phyloP scores from a whole-genome alignment of 2,113 vertebrate species.

The Scortum barcoo region DNA sequence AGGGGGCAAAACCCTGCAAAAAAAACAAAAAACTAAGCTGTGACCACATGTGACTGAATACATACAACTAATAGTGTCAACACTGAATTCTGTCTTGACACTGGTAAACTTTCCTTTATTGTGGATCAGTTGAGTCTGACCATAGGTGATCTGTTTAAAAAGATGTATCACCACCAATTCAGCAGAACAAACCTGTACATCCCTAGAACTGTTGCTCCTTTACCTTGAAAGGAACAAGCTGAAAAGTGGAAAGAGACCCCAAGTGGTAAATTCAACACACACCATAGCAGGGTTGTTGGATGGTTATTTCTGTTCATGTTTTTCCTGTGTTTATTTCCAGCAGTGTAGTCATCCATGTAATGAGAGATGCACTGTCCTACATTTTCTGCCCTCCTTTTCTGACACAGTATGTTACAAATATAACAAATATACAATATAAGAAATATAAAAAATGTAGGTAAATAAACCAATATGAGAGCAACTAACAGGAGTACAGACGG shows the following conservation, averaged over 20 bases:
- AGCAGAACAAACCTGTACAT: background rate
- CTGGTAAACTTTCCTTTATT: background rate
- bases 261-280: background rate
- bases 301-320: background rate
- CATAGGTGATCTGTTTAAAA: background rate
- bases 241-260: background rate
- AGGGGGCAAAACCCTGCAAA: too few species aligned
- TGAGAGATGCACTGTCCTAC: background rate
- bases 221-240: background rate
- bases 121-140: background rate
- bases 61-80: background rate
- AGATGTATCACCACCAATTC: too few species aligned
- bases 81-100: background rate
- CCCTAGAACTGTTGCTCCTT: background rate
- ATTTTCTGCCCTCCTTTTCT: background rate
- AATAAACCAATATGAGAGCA: background rate
- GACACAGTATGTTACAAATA: background rate
- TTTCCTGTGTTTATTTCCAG: background rate
- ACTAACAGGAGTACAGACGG: slow-evolving; percentile 7
- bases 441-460: background rate
- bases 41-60: too few species aligned
- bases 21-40: too few species aligned
- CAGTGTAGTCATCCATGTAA: background rate
- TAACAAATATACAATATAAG: too few species aligned
- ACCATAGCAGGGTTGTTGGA: background rate